phyloP scores from a whole-genome alignment of 2,113 vertebrate species.

The Megatriorchis doriae region DNA sequence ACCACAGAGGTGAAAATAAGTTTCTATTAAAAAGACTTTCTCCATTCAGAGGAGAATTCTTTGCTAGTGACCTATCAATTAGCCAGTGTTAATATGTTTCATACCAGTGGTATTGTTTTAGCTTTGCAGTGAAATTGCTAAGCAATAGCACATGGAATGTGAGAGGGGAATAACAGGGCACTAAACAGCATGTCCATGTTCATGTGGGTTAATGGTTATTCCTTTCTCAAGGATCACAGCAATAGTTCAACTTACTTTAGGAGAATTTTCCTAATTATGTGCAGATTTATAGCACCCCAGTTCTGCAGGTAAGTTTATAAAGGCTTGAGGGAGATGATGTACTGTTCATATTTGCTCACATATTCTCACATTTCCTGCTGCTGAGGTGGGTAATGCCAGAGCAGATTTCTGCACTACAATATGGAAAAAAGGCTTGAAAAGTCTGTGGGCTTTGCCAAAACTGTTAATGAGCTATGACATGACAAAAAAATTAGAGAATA shows the following conservation, averaged over 20 bases:
- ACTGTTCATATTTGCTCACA: neutral
- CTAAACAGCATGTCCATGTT: accelerated
- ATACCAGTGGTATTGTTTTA: neutral
- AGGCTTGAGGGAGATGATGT: neutral
- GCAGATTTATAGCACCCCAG: neutral
- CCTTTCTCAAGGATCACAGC: neutral
- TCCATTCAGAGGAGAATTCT: neutral
- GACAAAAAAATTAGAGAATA: neutral
- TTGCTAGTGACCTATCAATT: neutral
- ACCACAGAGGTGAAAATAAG: neutral
- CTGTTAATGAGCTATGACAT: neutral
- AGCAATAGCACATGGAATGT: neutral
- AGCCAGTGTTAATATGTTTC: neutral
- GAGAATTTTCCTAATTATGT: neutral
- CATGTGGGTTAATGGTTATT: neutral
- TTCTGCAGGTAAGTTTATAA: neutral
- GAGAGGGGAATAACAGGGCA: neutral
- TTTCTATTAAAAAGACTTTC: neutral
- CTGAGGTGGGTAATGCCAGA: neutral
- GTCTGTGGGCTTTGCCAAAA: neutral
- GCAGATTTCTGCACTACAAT: neutral
- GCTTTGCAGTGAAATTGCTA: neutral
- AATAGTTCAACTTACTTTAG: neutral
- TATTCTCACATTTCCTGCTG: neutral
- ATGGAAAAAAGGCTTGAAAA: neutral